phyloP scores from a whole-genome alignment of 2,113 vertebrate species.

The Brachyhypopomus occidentalis region DNA sequence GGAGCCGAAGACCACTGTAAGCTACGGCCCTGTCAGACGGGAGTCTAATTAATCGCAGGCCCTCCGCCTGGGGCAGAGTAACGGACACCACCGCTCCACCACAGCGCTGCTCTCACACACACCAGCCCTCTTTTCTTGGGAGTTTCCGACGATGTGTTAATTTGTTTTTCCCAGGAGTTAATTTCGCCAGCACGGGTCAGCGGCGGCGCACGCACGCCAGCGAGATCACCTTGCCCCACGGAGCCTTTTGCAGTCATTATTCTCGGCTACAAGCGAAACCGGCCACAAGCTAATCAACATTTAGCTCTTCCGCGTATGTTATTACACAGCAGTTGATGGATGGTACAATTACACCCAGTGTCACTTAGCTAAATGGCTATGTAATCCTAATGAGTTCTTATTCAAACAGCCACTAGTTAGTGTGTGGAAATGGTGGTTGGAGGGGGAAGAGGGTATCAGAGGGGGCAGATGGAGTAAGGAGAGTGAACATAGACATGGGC shows the following conservation, averaged over 20 bases:
- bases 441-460: conserved; percentile 8
- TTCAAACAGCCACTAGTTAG: conserved; percentile 77
- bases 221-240: conserved; percentile 44
- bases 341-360: conserved; percentile 79
- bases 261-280: conserved; percentile 67
- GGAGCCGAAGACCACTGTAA: neutral
- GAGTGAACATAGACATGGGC: neutral
- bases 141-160: conserved; percentile 31
- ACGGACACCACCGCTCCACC: neutral
- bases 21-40: neutral
- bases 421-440: conserved; percentile 44
- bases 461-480: neutral
- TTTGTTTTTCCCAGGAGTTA: conserved; percentile 59
- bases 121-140: neutral
- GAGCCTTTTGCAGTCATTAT: conserved; percentile 67
- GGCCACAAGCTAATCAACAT: conserved; percentile 76
- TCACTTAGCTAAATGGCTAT: conserved; percentile 80
- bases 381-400: conserved; percentile 79
- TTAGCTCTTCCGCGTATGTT: conserved; percentile 75
- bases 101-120: neutral
- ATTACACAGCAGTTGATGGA: conserved; percentile 79
- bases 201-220: conserved; percentile 37
- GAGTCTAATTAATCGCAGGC: neutral
- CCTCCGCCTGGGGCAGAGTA: neutral
- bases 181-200: conserved; percentile 63